Conservation (phyloP, 2,888 invertebrate genomes). For the Drosophila limbata region DNA sequence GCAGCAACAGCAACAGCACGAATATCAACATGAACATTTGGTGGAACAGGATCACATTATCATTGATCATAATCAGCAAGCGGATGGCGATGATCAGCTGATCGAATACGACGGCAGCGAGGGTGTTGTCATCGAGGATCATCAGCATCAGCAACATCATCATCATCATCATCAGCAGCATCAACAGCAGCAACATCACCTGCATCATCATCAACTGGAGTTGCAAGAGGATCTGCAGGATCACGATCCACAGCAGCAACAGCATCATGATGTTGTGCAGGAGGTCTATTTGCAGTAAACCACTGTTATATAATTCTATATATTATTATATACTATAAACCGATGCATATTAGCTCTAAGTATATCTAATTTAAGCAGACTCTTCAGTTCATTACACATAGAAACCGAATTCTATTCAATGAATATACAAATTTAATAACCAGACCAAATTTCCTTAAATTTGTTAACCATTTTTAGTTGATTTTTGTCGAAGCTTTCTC, state of each 20-base stretch:
- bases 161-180: constrained; percentile 60
- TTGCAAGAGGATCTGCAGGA: constrained; percentile 77
- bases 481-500: background rate
- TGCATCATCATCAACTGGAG: constrained; percentile 65
- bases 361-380: constrained; percentile 1
- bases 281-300: constrained; percentile 80
- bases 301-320: constrained; percentile 23
- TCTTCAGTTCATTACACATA: background rate
- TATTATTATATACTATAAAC: constrained; percentile 18
- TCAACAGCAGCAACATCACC: constrained; percentile 43
- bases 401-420: background rate
- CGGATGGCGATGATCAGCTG: constrained; percentile 74
- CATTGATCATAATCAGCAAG: constrained; percentile 73
- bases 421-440: background rate
- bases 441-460: background rate
- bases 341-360: constrained; percentile 17
- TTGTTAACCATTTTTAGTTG: background rate
- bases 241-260: constrained; percentile 73
- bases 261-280: constrained; percentile 81
- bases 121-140: constrained; percentile 68
- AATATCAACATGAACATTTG: constrained; percentile 70
- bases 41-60: constrained; percentile 71
- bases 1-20: constrained; percentile 59
- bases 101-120: constrained; percentile 80
- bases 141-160: constrained; percentile 43